Conservation (phyloP, 1,140 invertebrate genomes). For the Drosophila leontia region DNA sequence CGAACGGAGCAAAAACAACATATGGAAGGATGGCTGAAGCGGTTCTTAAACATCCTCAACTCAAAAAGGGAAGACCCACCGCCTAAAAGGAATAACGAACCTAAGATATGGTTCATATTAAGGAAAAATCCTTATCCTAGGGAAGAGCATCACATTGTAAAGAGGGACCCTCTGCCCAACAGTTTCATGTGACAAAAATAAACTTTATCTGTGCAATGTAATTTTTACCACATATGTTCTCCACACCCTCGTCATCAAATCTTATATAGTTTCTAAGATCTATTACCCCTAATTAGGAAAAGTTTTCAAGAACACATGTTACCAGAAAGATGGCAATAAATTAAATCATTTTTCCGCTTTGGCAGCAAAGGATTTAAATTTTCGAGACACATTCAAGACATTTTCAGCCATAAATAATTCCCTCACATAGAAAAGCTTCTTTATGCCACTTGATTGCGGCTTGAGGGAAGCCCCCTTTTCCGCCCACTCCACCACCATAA, state of each 20-base stretch:
- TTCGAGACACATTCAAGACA: slow-evolving; percentile 43
- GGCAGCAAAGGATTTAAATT: slow-evolving; percentile 52
- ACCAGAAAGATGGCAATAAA: slow-evolving; percentile 57
- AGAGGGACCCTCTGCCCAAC: not conserved
- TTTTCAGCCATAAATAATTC: slow-evolving; percentile 67
- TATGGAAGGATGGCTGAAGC: not conserved
- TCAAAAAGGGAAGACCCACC: not conserved
- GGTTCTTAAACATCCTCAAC: not conserved
- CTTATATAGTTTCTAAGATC: slow-evolving; percentile 42
- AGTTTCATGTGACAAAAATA: slow-evolving; percentile 14
- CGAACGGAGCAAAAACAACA: not conserved
- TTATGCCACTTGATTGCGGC: slow-evolving; percentile 64
- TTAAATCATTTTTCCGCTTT: slow-evolving; percentile 47
- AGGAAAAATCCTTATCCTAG: not conserved
- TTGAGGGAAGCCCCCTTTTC: slow-evolving; percentile 8
- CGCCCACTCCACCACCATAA: slow-evolving; percentile 44
- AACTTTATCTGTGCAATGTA: too few relatives aligned
- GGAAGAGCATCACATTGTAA: slow-evolving; percentile 9
- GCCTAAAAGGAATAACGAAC: not conserved
- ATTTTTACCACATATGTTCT: not conserved
- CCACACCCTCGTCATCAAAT: slow-evolving; percentile 16
- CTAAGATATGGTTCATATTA: slow-evolving; percentile 11
- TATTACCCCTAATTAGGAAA: slow-evolving; percentile 61
- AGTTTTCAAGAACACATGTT: slow-evolving; percentile 58
- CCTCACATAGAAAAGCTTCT: slow-evolving; percentile 57